Evolutionary conservation across 2,888 invertebrate genomes (phyloP).

Genomic region (Gastracanthus pulcherrimus): DNA sequence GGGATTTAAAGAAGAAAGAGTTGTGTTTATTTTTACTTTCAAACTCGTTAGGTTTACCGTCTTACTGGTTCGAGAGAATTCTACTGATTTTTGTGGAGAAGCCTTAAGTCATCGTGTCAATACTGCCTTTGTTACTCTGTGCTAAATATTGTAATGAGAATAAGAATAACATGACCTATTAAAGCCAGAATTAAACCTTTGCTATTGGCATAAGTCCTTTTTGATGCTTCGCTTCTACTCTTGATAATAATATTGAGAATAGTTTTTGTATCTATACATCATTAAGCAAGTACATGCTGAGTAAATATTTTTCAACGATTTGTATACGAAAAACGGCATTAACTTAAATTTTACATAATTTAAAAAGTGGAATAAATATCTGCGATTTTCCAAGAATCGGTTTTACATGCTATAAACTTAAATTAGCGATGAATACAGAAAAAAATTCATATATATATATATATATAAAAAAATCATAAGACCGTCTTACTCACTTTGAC

Average conservation of each 20-base stretch:
- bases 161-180: slow-evolving; percentile 2
- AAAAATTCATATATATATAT: no score
- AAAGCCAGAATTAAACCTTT: background rate
- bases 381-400: no score
- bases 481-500: no score
- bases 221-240: background rate
- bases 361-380: no score
- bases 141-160: slow-evolving; percentile 6
- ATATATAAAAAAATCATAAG: no score
- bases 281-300: no score
- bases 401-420: no score
- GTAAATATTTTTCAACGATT: no score
- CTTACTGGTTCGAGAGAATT: slow-evolving; percentile 33
- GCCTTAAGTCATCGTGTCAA: background rate
- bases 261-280: no score
- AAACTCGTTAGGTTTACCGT: slow-evolving; percentile 19
- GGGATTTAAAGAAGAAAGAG: slow-evolving; percentile 32
- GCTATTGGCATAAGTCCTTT: background rate
- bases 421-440: no score
- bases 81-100: slow-evolving; percentile 13
- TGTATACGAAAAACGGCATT: no score
- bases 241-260: background rate
- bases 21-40: slow-evolving; percentile 51
- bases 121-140: slow-evolving; percentile 14
- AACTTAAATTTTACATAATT: no score